Evolutionary conservation across 2,888 invertebrate genomes (phyloP).

Genomic region (Mechanitis messenoides): DNA sequence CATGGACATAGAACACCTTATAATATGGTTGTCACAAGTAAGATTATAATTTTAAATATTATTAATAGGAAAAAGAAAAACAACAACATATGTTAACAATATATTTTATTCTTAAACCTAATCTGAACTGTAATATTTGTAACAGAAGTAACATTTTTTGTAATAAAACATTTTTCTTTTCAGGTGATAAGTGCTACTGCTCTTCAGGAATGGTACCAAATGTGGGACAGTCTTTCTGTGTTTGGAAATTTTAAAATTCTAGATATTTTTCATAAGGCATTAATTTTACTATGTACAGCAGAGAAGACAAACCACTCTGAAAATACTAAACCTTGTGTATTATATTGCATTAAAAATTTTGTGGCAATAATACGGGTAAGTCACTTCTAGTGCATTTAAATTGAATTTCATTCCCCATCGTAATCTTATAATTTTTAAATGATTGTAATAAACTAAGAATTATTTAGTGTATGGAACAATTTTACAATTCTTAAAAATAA

Average conservation of each 20-base stretch:
- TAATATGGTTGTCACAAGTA: conserved; percentile 52
- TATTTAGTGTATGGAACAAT: no score
- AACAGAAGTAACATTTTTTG: neutral
- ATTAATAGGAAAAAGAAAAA: no score
- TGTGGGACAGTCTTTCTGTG: conserved; percentile 50
- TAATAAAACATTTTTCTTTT: conserved; percentile 24
- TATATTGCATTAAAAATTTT: conserved; percentile 55
- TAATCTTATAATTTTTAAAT: neutral
- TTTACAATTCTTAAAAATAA: no score
- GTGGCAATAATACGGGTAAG: conserved; percentile 52
- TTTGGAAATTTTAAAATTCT: conserved; percentile 39
- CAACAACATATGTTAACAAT: no score
- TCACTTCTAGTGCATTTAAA: conserved; percentile 5
- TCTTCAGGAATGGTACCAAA: conserved; percentile 53
- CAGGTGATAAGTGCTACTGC: conserved; percentile 54
- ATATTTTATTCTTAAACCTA: no score
- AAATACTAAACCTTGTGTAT: conserved; percentile 47
- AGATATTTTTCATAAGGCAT: conserved; percentile 43
- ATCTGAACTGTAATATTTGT: no score
- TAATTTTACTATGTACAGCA: conserved; percentile 41
- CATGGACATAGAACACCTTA: conserved; percentile 41
- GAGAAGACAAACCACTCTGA: conserved; percentile 44
- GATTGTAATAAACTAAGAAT: neutral
- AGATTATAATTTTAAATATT: conserved; percentile 11
- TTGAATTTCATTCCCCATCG: neutral